Base-by-base conservation (phyloP, 2,888 invertebrate species). In the Lasioglossum calceatum region DNA sequence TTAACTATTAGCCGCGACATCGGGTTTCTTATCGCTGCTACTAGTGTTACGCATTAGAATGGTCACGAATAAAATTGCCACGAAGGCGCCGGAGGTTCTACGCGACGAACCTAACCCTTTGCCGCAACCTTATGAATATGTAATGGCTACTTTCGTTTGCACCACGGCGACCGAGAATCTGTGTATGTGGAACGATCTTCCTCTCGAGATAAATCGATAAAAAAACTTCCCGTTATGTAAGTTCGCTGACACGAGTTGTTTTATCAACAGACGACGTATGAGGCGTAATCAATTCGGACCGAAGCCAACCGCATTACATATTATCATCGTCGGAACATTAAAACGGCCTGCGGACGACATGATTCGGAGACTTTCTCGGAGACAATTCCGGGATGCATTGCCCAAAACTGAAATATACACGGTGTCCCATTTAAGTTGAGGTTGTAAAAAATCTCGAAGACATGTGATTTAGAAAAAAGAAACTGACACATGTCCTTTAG, bases 71-170 rank as follows among this genome's bases (percentile, higher is more conserved):
- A 72, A 84, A 77, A 84, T 89, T 77, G 77, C 58, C 58, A 61
- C 44, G 75, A 16, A 76, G 50, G 7, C 39, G 10, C n/a, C n/a
- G 16, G 54, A 50, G 47, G 61, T 85, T 90, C 42, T 81, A 47
- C 72, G 23, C 83, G 84, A 54, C 42, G 50, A 77, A 64, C 47
- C 47, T 47, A 47, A 47, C 58, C 54, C 75, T 84, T 91, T 89
- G 83, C 72, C 80, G 89, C 84, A 85, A 88, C 72, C 86, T 89
- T 87, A 91, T 90, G 67, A 91, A 90, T 90, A 90, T 91, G 88
- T 79, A 90, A 90, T 77, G 54, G 27, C 14, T 58, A 79, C 88
- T 87, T 89, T 85, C 83, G 71, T 88, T 85, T 27, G 85, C 79
- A 64, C 71, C 71, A 16, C 78, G 19, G 67, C 72, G 78, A 72